phyloP scores from a whole-genome alignment of 2,888 invertebrate species.

The Hypena proboscidalis region DNA sequence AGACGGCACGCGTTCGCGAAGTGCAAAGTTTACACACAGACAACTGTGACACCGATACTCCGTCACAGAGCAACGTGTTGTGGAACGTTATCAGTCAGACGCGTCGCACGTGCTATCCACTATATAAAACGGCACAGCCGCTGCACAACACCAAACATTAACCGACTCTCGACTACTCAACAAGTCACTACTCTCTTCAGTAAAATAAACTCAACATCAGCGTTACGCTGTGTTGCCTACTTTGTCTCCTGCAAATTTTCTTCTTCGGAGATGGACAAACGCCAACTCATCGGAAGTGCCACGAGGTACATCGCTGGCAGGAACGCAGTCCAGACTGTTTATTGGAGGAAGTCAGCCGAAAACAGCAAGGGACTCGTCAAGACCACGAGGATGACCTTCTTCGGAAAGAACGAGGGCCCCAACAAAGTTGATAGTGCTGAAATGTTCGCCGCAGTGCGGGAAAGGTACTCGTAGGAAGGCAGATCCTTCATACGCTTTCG shows the following conservation, averaged over 20 bases:
- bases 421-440: constrained; percentile 77
- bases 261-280: constrained; percentile 72
- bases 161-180: constrained; percentile 15
- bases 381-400: constrained; percentile 85
- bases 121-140: constrained; percentile 50
- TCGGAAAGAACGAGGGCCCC: constrained; percentile 80
- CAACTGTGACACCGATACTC: constrained; percentile 41
- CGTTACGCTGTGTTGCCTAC: constrained; percentile 30
- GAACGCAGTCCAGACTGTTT: constrained; percentile 91
- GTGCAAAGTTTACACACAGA: constrained; percentile 67
- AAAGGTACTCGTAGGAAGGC: constrained; percentile 63
- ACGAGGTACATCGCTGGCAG: constrained; percentile 90
- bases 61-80: constrained; percentile 46
- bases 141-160: constrained; percentile 20
- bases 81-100: constrained; percentile 57
- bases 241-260: constrained; percentile 27
- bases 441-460: constrained; percentile 75
- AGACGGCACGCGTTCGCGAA: constrained; percentile 61
- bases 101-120: constrained; percentile 54
- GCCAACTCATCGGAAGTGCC: constrained; percentile 87
- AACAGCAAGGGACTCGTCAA: constrained; percentile 80
- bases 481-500: constrained; percentile 25
- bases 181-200: constrained; percentile 8
- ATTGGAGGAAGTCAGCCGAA: constrained; percentile 87
- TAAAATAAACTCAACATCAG: constrained; percentile 6